Base-by-base conservation (phyloP, 2,797 vertebrate species). In the Acanthis flammea region DNA sequence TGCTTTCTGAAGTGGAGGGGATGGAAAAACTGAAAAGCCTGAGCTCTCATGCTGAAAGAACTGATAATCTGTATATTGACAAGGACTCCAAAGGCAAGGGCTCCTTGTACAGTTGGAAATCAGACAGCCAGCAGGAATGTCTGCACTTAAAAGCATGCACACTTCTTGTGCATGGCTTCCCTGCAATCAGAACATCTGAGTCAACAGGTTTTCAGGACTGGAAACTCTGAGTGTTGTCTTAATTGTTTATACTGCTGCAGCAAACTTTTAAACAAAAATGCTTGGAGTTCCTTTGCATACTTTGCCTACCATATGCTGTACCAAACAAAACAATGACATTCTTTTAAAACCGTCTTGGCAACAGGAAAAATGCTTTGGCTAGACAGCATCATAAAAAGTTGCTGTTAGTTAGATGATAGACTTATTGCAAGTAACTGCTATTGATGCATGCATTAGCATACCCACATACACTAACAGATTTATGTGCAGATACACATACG, bases 201-300 rank as follows among this genome's bases (percentile, higher is more conserved):
- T 98, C 98, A 98, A 98, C 98, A 98, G 98, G 98, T 98, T 98
- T 98, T 98, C 97, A 97, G 97, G 97, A 97, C 91, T 98, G 98
- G 98, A 98, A 98, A 98, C 96, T 98, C 96, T 98, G 97, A 98
- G 96, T 95, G 96, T 97, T 97, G 97, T 96, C 97, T 97, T 98
- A 96, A 98, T 98, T 98, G 98, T 98, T 98, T 98, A 98, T 98
- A 98, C 92, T 97, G 90, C 97, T 95, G 96, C 86, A 78, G 97
- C 97, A 98, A 98, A 98, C 97, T 98, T 98, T 98, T 97, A 97
- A 98, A 98, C 98, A 98, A 97, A 97, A 98, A 97, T 97, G 97
- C 97, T 96, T 97, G 95, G 97, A 97, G 97, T 97, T 97, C 97
- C 95, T 96, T 97, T 97, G 97, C 97, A 97, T 97, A 98, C 97